A percentile compares a stretch with the other conserved stretches of the same genome.
Conservation (phyloP, 2,113 vertebrate genomes). For the Oreochromis spilurus region DNA sequence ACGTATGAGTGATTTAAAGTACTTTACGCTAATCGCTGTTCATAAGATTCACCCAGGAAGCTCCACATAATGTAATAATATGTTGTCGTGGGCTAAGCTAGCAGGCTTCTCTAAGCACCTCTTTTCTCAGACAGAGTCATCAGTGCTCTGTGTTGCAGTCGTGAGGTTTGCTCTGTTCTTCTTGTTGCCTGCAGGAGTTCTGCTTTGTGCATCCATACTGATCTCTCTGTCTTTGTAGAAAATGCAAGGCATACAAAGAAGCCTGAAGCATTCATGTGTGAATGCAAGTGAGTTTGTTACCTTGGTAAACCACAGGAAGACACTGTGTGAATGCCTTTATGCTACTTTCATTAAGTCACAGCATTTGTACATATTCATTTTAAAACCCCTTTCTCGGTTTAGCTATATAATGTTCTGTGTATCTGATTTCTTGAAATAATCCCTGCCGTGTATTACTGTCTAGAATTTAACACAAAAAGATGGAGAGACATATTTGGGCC, state of each 20-base stretch:
- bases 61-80: not conserved
- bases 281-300: not conserved
- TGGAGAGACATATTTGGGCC: not conserved
- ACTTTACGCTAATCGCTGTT: not conserved
- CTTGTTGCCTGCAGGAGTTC: constrained; percentile 23
- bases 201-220: constrained; percentile 13
- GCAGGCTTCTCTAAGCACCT: constrained; percentile 31
- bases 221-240: constrained; percentile 10
- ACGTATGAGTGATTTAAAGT: not conserved
- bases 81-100: constrained; percentile 16
- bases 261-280: constrained; percentile 13
- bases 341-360: not conserved
- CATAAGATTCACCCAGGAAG: not conserved
- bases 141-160: not conserved
- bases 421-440: not conserved
- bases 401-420: not conserved
- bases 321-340: not conserved
- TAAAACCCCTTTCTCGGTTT: not conserved
- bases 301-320: not conserved
- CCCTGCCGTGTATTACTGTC: not conserved
- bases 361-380: not conserved
- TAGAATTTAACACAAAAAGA: not conserved
- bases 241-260: constrained; percentile 6
- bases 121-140: constrained; percentile 17
- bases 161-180: constrained; percentile 23